phyloP scores from a whole-genome alignment of 2,113 vertebrate genomes.

The Boleophthalmus pectinirostris region DNA sequence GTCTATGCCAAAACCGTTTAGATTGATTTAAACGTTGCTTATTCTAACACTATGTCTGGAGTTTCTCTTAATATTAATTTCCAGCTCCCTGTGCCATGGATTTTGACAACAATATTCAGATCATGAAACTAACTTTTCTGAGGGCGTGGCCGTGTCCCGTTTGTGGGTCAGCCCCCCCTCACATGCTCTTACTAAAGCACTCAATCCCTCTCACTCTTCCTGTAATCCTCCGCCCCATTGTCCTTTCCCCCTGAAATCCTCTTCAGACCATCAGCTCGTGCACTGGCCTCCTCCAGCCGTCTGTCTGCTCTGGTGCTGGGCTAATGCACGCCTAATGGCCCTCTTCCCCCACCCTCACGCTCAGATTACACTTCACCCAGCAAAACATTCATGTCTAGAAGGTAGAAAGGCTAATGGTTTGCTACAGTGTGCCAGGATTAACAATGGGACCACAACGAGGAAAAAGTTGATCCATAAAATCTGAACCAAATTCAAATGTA shows the following conservation, averaged over 20 bases:
- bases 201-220: constrained; percentile 54
- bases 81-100: not conserved
- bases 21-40: no score
- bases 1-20: no score
- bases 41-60: not conserved
- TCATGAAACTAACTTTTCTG: constrained; percentile 16
- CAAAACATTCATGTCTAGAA: not conserved
- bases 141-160: constrained; percentile 53
- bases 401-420: not conserved
- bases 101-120: constrained; percentile 6
- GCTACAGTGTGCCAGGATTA: constrained; percentile 54
- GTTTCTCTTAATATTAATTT: not conserved
- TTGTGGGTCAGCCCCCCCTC: constrained; percentile 62
- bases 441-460: constrained; percentile 34
- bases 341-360: constrained; percentile 52
- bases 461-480: not conserved
- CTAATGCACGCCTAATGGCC: constrained; percentile 72
- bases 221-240: constrained; percentile 64
- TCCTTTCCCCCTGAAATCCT: constrained; percentile 61
- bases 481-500: not conserved
- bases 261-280: constrained; percentile 22
- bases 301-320: constrained; percentile 23
- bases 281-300: constrained; percentile 17
- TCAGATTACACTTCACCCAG: constrained; percentile 57
- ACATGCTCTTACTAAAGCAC: constrained; percentile 59